Evolutionary conservation across 2,113 vertebrate species (phyloP), one percentile per base, ranked within the genome.

Genomic region (Raphicerus campestris): DNA sequence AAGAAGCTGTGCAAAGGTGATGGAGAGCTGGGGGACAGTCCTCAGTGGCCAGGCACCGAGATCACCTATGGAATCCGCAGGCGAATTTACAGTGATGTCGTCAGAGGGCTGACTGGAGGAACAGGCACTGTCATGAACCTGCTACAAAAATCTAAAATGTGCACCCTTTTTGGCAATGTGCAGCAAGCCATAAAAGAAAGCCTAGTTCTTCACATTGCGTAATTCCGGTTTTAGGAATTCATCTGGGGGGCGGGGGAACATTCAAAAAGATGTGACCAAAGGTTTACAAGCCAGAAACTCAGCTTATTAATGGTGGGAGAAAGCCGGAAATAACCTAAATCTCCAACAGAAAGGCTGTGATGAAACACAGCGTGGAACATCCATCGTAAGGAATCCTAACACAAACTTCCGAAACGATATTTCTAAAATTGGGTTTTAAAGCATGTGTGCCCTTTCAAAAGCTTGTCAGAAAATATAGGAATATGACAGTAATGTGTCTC

Each of bases 1-100:
- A 22, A 60, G 16, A 2, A 35, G 7, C 17, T 13, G 39, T 2
- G 0, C 30, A 15, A 63, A 32, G 47, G 22, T 2, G 7, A 2
- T 3, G 3, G 32, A 14, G 93, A 20, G 3, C 4, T 2, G 8
- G 26, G 19, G 32, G 7, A 4, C 0, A 9, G 1, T 16, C 9
- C 24, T 17, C 1, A 1, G 61, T 1, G 10, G 19, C 15, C 53
- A 3, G 60, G 35, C 16, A 13, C 39, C 28, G 32, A 80, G 51
- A 13, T 26, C 16, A 11, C 60, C n/a, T 15, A 0, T 26, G 80
- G 45, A 39, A 32, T 10, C 10, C n/a, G n/a, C n/a, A n/a, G n/a
- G n/a, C n/a, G n/a, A n/a, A n/a, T n/a, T n/a, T n/a, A n/a, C n/a
- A n/a, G n/a, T n/a, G n/a, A n/a, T n/a, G n/a, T n/a, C n/a, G n/a